Conservation (phyloP, 2,113 vertebrate genomes). For the Syrrhaptes paradoxus region DNA sequence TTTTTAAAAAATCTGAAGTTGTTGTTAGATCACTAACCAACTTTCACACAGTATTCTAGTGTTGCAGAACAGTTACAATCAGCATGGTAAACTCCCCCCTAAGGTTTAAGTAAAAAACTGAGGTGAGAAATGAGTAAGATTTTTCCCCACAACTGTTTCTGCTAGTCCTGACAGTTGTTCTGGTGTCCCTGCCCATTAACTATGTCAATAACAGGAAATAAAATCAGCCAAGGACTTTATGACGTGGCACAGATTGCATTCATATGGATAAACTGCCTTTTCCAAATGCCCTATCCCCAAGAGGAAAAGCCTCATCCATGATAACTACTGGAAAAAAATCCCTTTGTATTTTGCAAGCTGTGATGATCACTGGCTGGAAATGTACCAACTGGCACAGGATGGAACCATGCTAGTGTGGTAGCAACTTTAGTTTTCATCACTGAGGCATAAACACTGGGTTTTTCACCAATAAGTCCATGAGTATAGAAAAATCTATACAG, state of each 20-base stretch:
- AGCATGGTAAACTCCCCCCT: fast-evolving
- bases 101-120: background rate
- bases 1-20: background rate
- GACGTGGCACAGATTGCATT: background rate
- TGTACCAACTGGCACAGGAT: background rate
- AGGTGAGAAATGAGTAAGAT: background rate
- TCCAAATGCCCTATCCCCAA: fast-evolving
- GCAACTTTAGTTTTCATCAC: background rate
- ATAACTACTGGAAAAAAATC: background rate
- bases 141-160: background rate
- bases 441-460: background rate
- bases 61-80: background rate
- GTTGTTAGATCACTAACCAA: background rate
- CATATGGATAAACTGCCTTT: background rate
- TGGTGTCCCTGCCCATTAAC: background rate
- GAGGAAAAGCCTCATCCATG: background rate
- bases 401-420: background rate
- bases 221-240: background rate
- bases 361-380: background rate
- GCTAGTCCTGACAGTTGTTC: background rate
- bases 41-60: background rate
- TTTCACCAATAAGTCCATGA: background rate
- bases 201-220: background rate
- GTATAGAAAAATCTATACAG: background rate
- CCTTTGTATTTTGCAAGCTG: background rate